These are phyloP conservation scores for Pseudomyrmex dendroicus DNA, from an alignment of 1,140 invertebrate genomes.

Conservation along the genomic window DNA sequence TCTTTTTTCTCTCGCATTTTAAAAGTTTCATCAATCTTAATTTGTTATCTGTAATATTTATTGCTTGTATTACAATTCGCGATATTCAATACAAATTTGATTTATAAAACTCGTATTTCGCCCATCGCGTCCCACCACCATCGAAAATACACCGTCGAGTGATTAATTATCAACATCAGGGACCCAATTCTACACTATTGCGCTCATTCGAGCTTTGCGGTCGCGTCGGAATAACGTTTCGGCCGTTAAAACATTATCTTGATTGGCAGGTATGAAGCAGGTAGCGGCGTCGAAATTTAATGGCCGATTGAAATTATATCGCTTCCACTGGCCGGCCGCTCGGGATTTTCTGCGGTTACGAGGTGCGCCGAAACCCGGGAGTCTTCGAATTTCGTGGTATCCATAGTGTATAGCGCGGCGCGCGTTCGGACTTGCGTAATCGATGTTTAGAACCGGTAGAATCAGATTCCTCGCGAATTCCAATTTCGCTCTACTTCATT, in stretches of 20 bases:
- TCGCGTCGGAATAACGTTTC: neutral
- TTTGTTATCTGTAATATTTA: conserved; percentile 12
- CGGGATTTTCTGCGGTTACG: conserved; percentile 47
- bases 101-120: conserved; percentile 40
- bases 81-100: conserved; percentile 27
- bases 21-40: neutral
- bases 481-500: conserved; percentile 65
- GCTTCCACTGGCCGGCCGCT: neutral
- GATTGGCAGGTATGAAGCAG: conserved; percentile 33
- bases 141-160: neutral
- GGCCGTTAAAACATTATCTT: conserved; percentile 21
- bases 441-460: conserved; percentile 54
- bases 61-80: conserved; percentile 27
- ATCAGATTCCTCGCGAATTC: conserved; percentile 63
- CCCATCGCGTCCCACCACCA: neutral
- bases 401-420: neutral
- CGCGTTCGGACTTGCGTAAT: conserved; percentile 38
- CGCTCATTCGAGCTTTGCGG: conserved; percentile 5
- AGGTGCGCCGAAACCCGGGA: conserved; percentile 1
- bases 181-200: conserved; percentile 9
- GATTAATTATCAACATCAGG: conserved; percentile 33
- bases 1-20: too few species aligned
- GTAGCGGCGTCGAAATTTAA: conserved; percentile 37
- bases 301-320: conserved; percentile 34
- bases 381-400: conserved; percentile 56